Evolutionary conservation across 2,797 vertebrate species (phyloP).

Genomic region (Anisognathus igniventris): DNA sequence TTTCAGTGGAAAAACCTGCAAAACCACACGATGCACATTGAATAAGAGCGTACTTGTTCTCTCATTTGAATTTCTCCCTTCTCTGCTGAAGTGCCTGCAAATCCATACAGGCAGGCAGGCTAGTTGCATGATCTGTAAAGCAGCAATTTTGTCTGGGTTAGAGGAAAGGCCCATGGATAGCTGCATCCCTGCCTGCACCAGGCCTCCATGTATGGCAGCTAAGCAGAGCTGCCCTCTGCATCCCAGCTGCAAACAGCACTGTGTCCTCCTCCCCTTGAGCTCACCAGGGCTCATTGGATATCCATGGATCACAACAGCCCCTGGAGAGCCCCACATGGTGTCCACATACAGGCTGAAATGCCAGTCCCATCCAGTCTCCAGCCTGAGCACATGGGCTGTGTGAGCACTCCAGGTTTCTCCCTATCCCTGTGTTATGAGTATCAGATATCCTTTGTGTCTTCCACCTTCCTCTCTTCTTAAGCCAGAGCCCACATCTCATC

Average conservation of each 20-base stretch:
- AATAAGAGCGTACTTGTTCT: slow-evolving; percentile 23
- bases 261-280: rapidly evolving
- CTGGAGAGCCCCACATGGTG: not conserved
- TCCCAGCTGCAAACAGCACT: not conserved
- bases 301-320: not conserved
- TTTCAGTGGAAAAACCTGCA: slow-evolving; percentile 3
- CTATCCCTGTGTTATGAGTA: not conserved
- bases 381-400: not conserved
- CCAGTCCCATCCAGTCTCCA: not conserved
- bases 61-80: not conserved
- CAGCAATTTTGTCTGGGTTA: not conserved
- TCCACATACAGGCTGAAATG: not conserved
- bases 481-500: not conserved
- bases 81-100: not conserved
- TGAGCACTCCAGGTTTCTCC: not conserved
- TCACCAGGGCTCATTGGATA: not conserved
- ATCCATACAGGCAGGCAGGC: not conserved
- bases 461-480: not conserved
- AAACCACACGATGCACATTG: not conserved
- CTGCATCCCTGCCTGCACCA: not conserved
- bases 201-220: rapidly evolving
- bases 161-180: not conserved
- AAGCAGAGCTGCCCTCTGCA: not conserved
- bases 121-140: not conserved
- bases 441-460: not conserved